Evolutionary conservation across 2,888 invertebrate species (phyloP).

Genomic region (Machimus atricapillus): DNA sequence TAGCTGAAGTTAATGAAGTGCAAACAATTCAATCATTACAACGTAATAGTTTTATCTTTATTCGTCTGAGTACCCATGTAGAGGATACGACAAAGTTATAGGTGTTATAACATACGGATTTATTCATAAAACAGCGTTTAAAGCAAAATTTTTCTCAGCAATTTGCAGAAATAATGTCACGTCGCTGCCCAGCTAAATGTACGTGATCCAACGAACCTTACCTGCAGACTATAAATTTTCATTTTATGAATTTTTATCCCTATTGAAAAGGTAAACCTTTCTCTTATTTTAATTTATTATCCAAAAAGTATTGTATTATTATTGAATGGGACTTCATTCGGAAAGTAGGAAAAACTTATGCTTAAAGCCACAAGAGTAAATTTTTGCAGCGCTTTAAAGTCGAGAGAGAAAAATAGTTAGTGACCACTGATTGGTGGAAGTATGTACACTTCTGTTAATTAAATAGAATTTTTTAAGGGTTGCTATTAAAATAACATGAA

Average conservation of each 20-base stretch:
- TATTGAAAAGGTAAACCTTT: neutral
- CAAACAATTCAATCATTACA: slow-evolving; percentile 29
- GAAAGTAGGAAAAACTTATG: neutral
- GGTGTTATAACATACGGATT: neutral
- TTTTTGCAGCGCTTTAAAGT: neutral
- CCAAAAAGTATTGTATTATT: neutral
- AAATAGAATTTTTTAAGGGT: no score
- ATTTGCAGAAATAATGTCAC: neutral
- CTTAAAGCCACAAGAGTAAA: no score
- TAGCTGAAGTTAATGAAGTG: slow-evolving; percentile 13
- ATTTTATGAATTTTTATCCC: neutral
- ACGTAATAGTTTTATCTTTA: neutral
- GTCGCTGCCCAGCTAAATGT: neutral
- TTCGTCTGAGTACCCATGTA: neutral
- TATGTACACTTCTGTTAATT: no score
- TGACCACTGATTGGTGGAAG: no score
- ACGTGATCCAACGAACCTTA: neutral
- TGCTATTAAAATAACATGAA: neutral
- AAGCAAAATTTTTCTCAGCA: neutral
- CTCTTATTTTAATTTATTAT: neutral
- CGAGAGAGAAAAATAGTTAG: neutral
- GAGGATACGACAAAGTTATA: neutral
- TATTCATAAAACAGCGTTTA: neutral
- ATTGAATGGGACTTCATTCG: neutral
- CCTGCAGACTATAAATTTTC: neutral